Percentiles rank a stretch among this genome's conserved stretches.
Conservation (phyloP, 2,797 vertebrate genomes). For the Spinus olivaceus region DNA sequence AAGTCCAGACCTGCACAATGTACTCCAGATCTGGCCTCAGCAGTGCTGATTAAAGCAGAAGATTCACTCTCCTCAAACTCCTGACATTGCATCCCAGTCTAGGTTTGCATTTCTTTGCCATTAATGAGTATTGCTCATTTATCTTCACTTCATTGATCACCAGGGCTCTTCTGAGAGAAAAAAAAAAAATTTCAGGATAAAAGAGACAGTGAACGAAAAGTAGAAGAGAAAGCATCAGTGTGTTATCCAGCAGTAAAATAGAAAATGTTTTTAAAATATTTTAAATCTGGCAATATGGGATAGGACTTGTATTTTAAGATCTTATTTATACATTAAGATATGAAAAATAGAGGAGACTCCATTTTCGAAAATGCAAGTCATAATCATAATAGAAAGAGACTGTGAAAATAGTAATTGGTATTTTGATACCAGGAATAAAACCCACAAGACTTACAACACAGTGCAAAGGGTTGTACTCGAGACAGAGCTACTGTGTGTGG, state of each 20-base stretch:
- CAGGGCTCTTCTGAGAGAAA: not conserved
- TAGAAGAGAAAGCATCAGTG: not conserved
- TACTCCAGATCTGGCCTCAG: not conserved
- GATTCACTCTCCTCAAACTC: not conserved
- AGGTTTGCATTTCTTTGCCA: not conserved
- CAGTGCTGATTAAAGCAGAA: not conserved
- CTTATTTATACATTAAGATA: not conserved
- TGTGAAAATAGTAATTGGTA: not conserved
- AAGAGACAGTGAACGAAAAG: not conserved
- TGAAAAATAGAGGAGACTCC: not conserved
- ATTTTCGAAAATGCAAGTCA: not conserved
- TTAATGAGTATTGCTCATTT: not conserved
- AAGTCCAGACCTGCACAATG: not conserved
- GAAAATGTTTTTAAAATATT: not conserved
- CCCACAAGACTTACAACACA: not conserved
- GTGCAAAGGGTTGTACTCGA: accelerated
- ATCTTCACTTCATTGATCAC: not conserved
- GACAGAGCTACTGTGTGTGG: not conserved
- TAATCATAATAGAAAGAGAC: not conserved
- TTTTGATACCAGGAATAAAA: not conserved
- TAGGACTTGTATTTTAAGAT: not conserved
- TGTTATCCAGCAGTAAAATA: not conserved
- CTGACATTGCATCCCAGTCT: not conserved
- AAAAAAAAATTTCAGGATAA: not conserved
- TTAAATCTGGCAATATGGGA: not conserved